Percentiles rank a stretch among this genome's conserved stretches.
Conservation (phyloP, 1,140 invertebrate genomes). For the Limonius californicus region DNA sequence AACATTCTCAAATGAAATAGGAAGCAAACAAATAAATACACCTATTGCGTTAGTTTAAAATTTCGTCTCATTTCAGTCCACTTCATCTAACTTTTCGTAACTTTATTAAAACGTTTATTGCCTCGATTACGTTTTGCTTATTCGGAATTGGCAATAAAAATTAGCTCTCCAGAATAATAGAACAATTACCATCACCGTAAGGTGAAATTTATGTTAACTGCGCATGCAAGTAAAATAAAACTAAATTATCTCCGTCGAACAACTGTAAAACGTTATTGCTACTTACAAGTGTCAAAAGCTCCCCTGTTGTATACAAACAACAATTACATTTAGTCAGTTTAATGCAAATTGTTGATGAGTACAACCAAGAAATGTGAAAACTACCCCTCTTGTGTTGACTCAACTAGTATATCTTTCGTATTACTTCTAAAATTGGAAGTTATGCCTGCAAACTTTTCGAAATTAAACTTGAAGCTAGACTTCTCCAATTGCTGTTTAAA, state of each 20-base stretch:
- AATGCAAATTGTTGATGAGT: slow-evolving; percentile 10
- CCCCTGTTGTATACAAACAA: slow-evolving; percentile 2
- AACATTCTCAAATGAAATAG: too few species aligned
- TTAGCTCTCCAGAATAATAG: not conserved
- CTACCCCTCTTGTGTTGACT: not conserved
- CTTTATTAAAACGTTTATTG: too few species aligned
- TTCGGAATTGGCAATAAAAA: slow-evolving; percentile 3
- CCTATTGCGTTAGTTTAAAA: too few species aligned
- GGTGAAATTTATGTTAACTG: slow-evolving; percentile 5
- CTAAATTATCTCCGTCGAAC: slow-evolving; percentile 11
- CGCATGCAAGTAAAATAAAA: slow-evolving; percentile 9
- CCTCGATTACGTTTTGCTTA: not conserved
- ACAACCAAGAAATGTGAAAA: slow-evolving; percentile 2
- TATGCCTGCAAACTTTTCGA: too few species aligned
- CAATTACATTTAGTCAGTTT: slow-evolving; percentile 11
- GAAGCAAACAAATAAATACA: too few species aligned
- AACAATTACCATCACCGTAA: slow-evolving; percentile 4
- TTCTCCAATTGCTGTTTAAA: too few species aligned
- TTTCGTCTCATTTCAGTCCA: too few species aligned
- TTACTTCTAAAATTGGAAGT: too few species aligned
- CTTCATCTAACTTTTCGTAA: too few species aligned
- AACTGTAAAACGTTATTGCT: slow-evolving; percentile 3
- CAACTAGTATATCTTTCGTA: not conserved
- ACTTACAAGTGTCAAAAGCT: slow-evolving; percentile 10
- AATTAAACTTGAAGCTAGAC: too few species aligned